phyloP scores from a whole-genome alignment of 2,888 invertebrate genomes.

The Himalopsyche japonica region DNA sequence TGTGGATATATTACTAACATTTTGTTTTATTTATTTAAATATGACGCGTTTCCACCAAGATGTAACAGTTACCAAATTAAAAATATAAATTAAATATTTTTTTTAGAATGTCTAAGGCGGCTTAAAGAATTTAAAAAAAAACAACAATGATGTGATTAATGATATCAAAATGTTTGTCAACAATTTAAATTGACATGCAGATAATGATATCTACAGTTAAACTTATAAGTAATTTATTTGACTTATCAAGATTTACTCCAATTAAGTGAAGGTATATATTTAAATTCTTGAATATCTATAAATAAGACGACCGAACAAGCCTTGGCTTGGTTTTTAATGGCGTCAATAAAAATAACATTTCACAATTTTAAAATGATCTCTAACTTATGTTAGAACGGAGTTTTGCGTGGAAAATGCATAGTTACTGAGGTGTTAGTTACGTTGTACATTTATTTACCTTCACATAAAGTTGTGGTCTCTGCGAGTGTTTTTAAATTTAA shows the following conservation, averaged over 20 bases:
- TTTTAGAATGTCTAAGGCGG: too few species aligned
- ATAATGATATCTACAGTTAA: too few species aligned
- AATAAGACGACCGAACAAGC: background rate
- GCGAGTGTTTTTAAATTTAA: conserved; percentile 5
- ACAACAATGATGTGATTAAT: too few species aligned
- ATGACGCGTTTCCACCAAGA: too few species aligned
- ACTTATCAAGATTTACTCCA: background rate
- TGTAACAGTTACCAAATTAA: too few species aligned
- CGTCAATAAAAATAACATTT: background rate
- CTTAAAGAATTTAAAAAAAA: too few species aligned
- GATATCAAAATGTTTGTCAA: too few species aligned
- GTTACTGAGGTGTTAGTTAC: background rate
- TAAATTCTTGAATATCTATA: background rate
- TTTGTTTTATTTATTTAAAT: too few species aligned
- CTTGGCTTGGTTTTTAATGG: background rate
- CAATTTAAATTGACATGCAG: too few species aligned
- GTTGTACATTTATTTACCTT: background rate
- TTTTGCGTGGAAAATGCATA: background rate
- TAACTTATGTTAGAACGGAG: background rate
- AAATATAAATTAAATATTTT: too few species aligned
- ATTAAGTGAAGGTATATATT: background rate
- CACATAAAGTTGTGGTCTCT: conserved; percentile 14
- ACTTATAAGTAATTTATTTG: background rate
- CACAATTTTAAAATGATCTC: background rate
- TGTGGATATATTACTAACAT: too few species aligned